Conservation (phyloP, 2,797 vertebrate species). For the Myotis findleyi region DNA sequence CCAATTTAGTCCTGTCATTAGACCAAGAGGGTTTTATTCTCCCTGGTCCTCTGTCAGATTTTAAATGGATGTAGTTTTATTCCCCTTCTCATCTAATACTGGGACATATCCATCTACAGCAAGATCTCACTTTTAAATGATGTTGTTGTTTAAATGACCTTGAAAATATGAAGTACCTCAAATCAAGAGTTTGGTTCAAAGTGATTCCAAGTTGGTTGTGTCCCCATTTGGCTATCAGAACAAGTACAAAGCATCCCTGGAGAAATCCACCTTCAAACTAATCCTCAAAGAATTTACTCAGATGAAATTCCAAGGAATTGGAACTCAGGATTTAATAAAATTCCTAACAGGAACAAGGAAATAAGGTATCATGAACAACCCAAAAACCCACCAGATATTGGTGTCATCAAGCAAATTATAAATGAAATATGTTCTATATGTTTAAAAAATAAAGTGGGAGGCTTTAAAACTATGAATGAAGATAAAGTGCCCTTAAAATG, state of each 20-base stretch:
- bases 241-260: neutral
- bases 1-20: too few relatives aligned
- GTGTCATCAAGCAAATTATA: neutral
- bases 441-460: neutral
- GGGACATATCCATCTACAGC: too few relatives aligned
- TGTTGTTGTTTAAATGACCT: too few relatives aligned
- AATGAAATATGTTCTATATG: neutral
- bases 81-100: too few relatives aligned
- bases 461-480: neutral
- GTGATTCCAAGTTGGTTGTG: neutral
- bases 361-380: neutral
- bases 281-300: slow-evolving; percentile 19
- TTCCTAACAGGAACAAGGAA: neutral
- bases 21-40: too few relatives aligned
- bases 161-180: neutral
- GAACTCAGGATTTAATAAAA: slow-evolving; percentile 1
- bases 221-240: neutral
- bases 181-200: neutral
- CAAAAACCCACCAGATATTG: neutral
- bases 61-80: too few relatives aligned
- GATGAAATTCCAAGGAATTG: neutral
- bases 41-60: too few relatives aligned
- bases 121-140: too few relatives aligned
- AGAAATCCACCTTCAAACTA: neutral
- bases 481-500: neutral